Conservation (phyloP, 1,140 invertebrate species). For the Drosophila tsacasi region DNA sequence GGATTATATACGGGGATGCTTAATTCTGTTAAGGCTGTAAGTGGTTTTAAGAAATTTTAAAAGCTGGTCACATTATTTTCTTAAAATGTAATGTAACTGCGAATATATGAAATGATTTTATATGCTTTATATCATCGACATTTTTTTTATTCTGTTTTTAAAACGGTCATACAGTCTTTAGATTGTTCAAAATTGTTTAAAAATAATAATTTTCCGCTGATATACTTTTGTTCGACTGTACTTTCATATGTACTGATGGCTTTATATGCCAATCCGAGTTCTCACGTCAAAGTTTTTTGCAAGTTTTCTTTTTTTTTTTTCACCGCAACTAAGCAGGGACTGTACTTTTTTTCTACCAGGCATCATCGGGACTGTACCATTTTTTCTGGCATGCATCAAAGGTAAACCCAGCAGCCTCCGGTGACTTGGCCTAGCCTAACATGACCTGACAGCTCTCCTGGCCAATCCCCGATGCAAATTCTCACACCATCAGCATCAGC, state of each 20-base stretch:
- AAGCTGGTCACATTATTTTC: no score
- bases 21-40: not conserved
- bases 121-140: not conserved
- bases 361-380: not conserved
- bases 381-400: constrained; percentile 8
- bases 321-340: not conserved
- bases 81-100: not conserved
- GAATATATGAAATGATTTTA: not conserved
- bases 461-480: constrained; percentile 22
- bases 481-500: constrained; percentile 37
- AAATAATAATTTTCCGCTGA: not conserved
- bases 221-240: no score
- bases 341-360: not conserved
- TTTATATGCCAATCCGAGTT: not conserved
- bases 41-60: not conserved
- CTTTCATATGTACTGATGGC: not conserved
- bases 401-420: not conserved
- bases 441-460: constrained; percentile 17
- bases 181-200: not conserved
- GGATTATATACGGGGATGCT: not conserved
- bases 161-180: not conserved
- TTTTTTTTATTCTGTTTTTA: no score
- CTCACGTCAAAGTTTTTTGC: not conserved
- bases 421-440: constrained; percentile 18
- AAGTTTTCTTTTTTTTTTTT: not conserved